These are phyloP conservation scores for Chironomus riparius DNA, from an alignment of 2,888 invertebrate species.

Conservation along the genomic window DNA sequence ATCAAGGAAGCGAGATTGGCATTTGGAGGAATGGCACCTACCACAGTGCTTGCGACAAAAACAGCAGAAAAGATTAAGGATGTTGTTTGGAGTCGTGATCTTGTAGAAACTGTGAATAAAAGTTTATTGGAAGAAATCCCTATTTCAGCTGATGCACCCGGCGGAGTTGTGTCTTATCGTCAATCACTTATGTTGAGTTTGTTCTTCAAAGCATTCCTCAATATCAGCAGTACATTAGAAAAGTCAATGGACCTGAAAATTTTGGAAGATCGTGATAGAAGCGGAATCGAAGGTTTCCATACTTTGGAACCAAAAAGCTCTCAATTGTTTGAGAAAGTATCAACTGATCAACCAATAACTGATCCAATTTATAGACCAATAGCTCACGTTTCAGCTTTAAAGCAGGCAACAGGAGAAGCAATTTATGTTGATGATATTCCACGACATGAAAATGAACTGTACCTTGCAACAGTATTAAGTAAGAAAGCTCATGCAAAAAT, in stretches of 20 bases:
- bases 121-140: conserved; percentile 65
- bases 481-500: conserved; percentile 75
- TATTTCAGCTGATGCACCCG: conserved; percentile 67
- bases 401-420: conserved; percentile 89
- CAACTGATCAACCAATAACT: conserved; percentile 44
- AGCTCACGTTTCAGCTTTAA: conserved; percentile 70
- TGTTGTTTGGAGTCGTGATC: conserved; percentile 53
- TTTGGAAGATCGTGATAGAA: conserved; percentile 38
- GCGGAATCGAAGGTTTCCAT: conserved; percentile 39
- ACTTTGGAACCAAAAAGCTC: conserved; percentile 36
- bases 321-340: conserved; percentile 44
- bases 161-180: conserved; percentile 73
- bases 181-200: conserved; percentile 66
- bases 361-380: conserved; percentile 76
- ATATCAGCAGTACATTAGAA: conserved; percentile 47
- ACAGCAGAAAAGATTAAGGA: conserved; percentile 53
- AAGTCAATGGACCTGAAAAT: conserved; percentile 32
- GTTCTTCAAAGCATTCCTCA: conserved; percentile 60
- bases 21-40: conserved; percentile 90
- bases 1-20: conserved; percentile 59
- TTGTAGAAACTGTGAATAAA: conserved; percentile 52
- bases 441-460: conserved; percentile 63
- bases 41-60: conserved; percentile 62
- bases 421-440: conserved; percentile 87
- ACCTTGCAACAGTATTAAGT: conserved; percentile 70